Conservation (phyloP, 1,140 invertebrate species). For the Papilio aristodemus region DNA sequence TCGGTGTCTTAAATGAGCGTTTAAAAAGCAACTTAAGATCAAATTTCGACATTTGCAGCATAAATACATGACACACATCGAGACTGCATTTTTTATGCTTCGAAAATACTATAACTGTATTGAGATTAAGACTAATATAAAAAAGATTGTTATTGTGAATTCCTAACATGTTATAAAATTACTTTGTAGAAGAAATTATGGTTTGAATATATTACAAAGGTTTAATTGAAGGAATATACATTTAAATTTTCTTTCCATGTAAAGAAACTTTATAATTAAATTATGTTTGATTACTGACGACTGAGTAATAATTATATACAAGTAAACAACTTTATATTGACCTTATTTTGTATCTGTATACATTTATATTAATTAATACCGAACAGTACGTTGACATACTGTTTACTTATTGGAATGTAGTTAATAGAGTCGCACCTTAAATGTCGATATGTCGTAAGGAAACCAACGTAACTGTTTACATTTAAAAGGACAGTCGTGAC, state of each 20-base stretch:
- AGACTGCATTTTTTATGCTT: too few species aligned
- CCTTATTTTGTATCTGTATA: neutral
- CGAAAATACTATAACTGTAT: too few species aligned
- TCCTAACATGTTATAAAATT: too few species aligned
- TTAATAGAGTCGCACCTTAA: slow-evolving; percentile 5
- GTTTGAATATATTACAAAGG: too few species aligned
- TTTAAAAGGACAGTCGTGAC: slow-evolving; percentile 1
- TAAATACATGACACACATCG: neutral
- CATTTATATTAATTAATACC: neutral
- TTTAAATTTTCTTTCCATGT: too few species aligned
- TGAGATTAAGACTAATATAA: too few species aligned
- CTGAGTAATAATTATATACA: too few species aligned
- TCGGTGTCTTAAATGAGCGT: neutral
- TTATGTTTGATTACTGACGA: too few species aligned
- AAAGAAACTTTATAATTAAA: too few species aligned
- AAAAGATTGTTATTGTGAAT: too few species aligned
- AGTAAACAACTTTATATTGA: slow-evolving; percentile 13
- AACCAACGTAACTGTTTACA: slow-evolving; percentile 7
- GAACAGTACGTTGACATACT: neutral
- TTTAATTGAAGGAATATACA: too few species aligned
- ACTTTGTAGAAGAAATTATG: too few species aligned
- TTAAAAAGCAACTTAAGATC: slow-evolving; percentile 15
- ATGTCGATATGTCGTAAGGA: slow-evolving; percentile 6
- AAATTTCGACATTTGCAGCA: slow-evolving; percentile 8
- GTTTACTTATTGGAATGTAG: slow-evolving; percentile 1